Base-by-base conservation (phyloP, 2,797 vertebrate genomes). In the Scarus forsteni region DNA sequence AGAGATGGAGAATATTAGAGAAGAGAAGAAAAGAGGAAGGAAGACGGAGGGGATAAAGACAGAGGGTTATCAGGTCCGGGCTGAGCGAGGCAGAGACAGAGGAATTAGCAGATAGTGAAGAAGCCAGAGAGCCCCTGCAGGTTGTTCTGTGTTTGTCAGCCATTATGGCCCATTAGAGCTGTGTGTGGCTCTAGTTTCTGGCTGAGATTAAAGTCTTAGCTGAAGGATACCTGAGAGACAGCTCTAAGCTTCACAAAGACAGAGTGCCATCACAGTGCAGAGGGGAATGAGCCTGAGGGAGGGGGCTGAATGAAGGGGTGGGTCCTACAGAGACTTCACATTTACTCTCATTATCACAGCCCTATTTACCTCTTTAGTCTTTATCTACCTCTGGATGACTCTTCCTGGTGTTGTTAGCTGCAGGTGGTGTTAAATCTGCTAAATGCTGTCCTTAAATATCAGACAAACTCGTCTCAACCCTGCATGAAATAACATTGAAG, bases 181-280 rank as follows among this genome's bases (percentile, higher is more conserved):
- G 73, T 84, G 68, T 82, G 86, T 81, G 86, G 85, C 88, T 92
- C 81, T 83, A 82, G 82, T 91, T 92, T 92, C 85, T 91, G 83
- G 70, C 81, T 87, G 62, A 90, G 91, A 91, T 92, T 92, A 92
- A 90, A 81, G 91, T 92, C 88, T 92, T 92, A 88, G 79, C 70
- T 62, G 66, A 78, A 70, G 85, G 87, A 89, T 85, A 85, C 85
- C 88, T 86, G 82, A 87, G 88, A 85, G 88, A 89, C 88, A 83
- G 80, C 66, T 70, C 57, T 80, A 86, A 86, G 77, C 81, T 81
- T 80, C 48, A 42, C 39, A 66, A 74, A 75, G 78, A 82, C 75
- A 75, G 66, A 70, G 55, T 53, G 66, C 70, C 75, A 69, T 87
- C 80, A 80, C 71, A 66, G 63, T 58, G 54, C 56, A 44, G 53